Base-by-base conservation (phyloP, 2,888 invertebrate species). In the Acleris holmiana region DNA sequence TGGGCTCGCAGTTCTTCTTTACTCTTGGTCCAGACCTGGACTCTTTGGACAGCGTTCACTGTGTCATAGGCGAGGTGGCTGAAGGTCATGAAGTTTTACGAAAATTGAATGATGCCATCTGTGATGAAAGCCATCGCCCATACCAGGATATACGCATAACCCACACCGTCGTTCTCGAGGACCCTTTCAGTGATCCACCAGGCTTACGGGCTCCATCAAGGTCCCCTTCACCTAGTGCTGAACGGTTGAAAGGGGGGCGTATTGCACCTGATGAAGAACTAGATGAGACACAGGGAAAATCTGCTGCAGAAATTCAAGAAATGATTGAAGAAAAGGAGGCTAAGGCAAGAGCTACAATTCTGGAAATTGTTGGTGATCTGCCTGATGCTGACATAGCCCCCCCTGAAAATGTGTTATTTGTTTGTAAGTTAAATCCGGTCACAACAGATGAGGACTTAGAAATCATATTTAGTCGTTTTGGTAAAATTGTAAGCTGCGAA, bases 351-450 rank as follows among this genome's bases (percentile, higher is more conserved):
- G 99, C 99, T 0, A 99, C 99, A 21, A 98, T 99, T 74, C 93
- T 99, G 47, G 99, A 99, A 93, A 99, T 99, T 93, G 98, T 99
- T 21, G 99, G 99, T 0, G 99, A 99, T 86, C 93, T 99, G 64
- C 99, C 99, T 0, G 97, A 99, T 92, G 99, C 98, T 15, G 99
- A 99, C 67, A 97, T 99, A 85, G 98, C 98, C 6, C 99, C 99
- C 0, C 99, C 99, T 7, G 99, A 99, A 90, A 99, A 99, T 93
- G 99, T 99, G 2, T 93, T 99, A 0, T 99, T 99, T 92, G 98
- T 99, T 35, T 99, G 99, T 87, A 99, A 99, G 91, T 93, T 99
- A 19, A 99, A 99, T 93, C 99, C 99, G 0, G 98, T 99, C 0
- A 99, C 99, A 0, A 98, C 96, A 10, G 99, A 99, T 84, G 99